phyloP scores from a whole-genome alignment of 2,888 invertebrate species.

The Pemphredon lugubris region DNA sequence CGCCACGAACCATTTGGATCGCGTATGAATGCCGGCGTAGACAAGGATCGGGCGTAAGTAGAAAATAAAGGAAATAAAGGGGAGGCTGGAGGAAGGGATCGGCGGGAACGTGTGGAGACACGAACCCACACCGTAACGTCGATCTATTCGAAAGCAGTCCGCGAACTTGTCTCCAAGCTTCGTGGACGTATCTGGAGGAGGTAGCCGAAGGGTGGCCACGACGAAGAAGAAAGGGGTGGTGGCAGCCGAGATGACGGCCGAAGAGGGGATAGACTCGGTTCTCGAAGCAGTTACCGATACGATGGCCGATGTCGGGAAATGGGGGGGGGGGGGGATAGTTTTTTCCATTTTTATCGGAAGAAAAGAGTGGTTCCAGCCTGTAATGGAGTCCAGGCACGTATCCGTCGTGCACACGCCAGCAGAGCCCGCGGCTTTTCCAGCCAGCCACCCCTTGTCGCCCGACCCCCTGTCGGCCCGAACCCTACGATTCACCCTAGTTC shows the following conservation, averaged over 20 bases:
- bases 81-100: background rate
- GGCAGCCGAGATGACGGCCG: background rate
- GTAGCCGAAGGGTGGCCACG: conserved; percentile 33
- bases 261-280: conserved; percentile 42
- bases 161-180: conserved; percentile 46
- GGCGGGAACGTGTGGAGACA: conserved; percentile 16
- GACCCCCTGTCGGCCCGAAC: conserved; percentile 21
- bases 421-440: conserved; percentile 74
- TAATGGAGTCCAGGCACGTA: conserved; percentile 76
- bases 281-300: conserved; percentile 68
- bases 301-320: conserved; percentile 38
- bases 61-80: conserved; percentile 46
- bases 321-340: conserved; percentile 57
- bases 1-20: background rate
- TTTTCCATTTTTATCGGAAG: conserved; percentile 72
- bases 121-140: conserved; percentile 21
- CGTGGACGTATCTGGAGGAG: conserved; percentile 52
- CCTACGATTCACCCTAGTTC: background rate
- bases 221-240: conserved; percentile 4
- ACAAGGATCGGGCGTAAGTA: conserved; percentile 59
- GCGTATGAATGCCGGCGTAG: conserved; percentile 48
- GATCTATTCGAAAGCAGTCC: conserved; percentile 42
- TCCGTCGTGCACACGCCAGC: conserved; percentile 76
- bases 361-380: conserved; percentile 69
- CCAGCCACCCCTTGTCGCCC: conserved; percentile 53